phyloP scores from a whole-genome alignment of 2,797 vertebrate genomes.

The Microctenopoma lineatum region DNA sequence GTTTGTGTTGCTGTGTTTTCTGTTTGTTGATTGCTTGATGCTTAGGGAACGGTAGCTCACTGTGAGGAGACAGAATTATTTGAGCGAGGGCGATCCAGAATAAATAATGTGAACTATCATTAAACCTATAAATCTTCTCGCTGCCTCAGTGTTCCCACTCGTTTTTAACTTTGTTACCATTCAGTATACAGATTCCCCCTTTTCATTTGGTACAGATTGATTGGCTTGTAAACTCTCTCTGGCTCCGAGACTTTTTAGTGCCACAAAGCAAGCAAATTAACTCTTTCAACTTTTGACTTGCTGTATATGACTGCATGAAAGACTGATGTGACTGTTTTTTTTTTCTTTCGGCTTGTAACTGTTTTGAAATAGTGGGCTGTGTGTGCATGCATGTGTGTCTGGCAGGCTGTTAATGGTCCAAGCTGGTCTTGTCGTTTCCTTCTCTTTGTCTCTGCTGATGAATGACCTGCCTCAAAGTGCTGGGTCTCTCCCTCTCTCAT shows the following conservation, averaged over 20 bases:
- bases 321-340: constrained; percentile 42
- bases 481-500: constrained; percentile 54
- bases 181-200: constrained; percentile 22
- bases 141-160: constrained; percentile 42
- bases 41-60: constrained; percentile 68
- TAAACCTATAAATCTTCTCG: constrained; percentile 67
- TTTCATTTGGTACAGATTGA: constrained; percentile 40
- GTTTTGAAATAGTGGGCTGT: constrained; percentile 43
- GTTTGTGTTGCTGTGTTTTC: constrained; percentile 72
- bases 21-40: constrained; percentile 74
- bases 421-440: constrained; percentile 79
- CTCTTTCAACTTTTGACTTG: constrained; percentile 61
- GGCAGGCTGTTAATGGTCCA: constrained; percentile 73
- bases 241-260: constrained; percentile 43
- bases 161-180: constrained; percentile 47
- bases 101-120: constrained; percentile 70
- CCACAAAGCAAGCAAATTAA: constrained; percentile 55
- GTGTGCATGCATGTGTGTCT: constrained; percentile 59
- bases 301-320: constrained; percentile 53
- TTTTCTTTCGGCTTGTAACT: constrained; percentile 33
- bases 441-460: constrained; percentile 79
- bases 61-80: constrained; percentile 63
- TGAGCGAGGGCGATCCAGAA: constrained; percentile 49
- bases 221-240: constrained; percentile 36
- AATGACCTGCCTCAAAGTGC: constrained; percentile 77